phyloP scores from a whole-genome alignment of 92 coral and sea anemone species.

The Umimayanthus chanpuru region DNA sequence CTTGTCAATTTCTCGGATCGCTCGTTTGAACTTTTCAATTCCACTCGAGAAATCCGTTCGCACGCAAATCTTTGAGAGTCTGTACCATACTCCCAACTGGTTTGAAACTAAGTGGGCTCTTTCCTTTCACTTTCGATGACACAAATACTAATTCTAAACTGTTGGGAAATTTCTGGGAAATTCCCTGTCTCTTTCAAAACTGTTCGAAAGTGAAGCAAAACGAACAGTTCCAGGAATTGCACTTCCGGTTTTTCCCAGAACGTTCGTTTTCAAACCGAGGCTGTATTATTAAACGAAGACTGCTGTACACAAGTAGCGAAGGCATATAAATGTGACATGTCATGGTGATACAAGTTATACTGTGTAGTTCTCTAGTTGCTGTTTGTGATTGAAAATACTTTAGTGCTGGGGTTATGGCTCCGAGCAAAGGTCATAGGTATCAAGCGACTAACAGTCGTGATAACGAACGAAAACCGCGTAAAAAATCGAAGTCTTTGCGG shows the following conservation, averaged over 20 bases:
- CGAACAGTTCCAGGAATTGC: slow-evolving; percentile 1
- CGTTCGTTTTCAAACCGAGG: slow-evolving; percentile 20
- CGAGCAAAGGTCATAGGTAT: slow-evolving; percentile 42
- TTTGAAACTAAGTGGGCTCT: background rate
- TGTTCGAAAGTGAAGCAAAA: background rate
- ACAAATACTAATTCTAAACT: background rate
- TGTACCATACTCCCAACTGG: background rate
- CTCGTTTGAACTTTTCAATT: background rate
- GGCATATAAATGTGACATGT: background rate
- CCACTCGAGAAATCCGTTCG: background rate
- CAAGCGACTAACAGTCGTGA: background rate
- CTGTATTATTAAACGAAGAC: background rate
- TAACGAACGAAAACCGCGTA: slow-evolving; percentile 38
- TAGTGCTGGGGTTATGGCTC: slow-evolving; percentile 46
- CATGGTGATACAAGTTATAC: too few species aligned
- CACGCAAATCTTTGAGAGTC: background rate
- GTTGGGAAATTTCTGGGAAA: background rate
- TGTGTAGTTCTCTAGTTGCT: too few species aligned
- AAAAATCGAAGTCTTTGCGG: slow-evolving; percentile 65
- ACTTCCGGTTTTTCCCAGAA: slow-evolving; percentile 28
- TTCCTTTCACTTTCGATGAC: slow-evolving; percentile 3
- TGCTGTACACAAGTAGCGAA: slow-evolving; percentile 25
- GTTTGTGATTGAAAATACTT: background rate
- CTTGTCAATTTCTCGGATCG: background rate
- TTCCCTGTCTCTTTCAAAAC: background rate